Percentiles rank a stretch among this genome's conserved stretches.
phyloP scores from a whole-genome alignment of 2,888 invertebrate species.

The Ectropis crepuscularia region DNA sequence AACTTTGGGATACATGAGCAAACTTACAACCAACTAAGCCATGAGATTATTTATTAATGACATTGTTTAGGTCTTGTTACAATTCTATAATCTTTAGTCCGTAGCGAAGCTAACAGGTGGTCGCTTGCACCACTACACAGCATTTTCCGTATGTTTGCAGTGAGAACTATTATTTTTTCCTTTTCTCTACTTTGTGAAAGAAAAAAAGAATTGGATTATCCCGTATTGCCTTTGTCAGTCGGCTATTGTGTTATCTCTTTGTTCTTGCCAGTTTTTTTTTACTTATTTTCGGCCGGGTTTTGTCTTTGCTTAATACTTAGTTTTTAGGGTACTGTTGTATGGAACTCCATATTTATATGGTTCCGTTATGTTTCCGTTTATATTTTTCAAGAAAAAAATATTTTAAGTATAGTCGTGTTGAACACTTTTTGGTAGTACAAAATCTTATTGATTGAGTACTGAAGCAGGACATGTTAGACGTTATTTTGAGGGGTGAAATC shows the following conservation, averaged over 20 bases:
- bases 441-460: too few relatives aligned
- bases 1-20: too few relatives aligned
- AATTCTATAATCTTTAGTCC: too few relatives aligned
- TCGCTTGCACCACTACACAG: neutral
- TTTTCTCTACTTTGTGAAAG: slow-evolving; percentile 7
- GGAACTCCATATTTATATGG: neutral
- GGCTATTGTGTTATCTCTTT: slow-evolving; percentile 12
- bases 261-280: slow-evolving; percentile 9
- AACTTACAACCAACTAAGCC: too few relatives aligned
- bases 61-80: too few relatives aligned
- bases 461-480: too few relatives aligned
- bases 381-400: too few relatives aligned
- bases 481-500: too few relatives aligned
- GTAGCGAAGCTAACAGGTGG: slow-evolving; percentile 3
- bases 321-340: neutral
- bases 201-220: slow-evolving; percentile 16
- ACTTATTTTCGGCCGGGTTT: neutral
- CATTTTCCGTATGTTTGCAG: slow-evolving; percentile 7
- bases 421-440: too few relatives aligned
- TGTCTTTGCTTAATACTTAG: neutral
- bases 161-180: slow-evolving; percentile 13
- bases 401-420: too few relatives aligned
- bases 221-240: slow-evolving; percentile 11
- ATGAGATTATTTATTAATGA: too few relatives aligned
- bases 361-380: neutral